phyloP scores from a whole-genome alignment of 2,113 vertebrate species.

The Heptranchias perlo region DNA sequence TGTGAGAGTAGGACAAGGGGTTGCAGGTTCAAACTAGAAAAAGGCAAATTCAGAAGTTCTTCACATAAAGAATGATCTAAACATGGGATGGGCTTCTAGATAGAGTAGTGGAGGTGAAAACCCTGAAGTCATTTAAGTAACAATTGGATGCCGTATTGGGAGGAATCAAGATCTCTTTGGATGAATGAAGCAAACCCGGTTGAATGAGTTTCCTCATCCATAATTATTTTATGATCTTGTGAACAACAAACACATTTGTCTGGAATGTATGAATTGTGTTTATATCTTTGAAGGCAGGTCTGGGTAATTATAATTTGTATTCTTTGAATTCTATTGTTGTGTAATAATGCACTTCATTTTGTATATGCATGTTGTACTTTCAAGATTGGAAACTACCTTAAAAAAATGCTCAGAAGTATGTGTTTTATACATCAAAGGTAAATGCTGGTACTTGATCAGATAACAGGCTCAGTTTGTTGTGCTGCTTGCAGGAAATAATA shows the following conservation, averaged over 20 bases:
- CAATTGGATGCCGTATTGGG: no score
- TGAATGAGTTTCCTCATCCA: not conserved
- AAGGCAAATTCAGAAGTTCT: no score
- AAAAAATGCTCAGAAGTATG: not conserved
- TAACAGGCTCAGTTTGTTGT: not conserved
- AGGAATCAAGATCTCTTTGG: no score
- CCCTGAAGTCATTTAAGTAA: no score
- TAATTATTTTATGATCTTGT: not conserved
- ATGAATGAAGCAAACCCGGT: no score
- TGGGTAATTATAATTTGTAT: not conserved
- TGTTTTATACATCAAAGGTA: not conserved
- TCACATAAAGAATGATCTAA: no score
- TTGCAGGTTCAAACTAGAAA: not conserved
- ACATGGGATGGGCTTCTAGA: no score
- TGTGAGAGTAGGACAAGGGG: not conserved
- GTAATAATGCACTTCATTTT: not conserved
- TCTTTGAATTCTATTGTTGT: not conserved
- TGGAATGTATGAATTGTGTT: not conserved
- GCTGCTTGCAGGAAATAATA: not conserved
- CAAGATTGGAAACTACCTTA: not conserved
- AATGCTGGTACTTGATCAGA: not conserved
- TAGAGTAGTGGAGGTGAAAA: no score
- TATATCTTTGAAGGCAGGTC: not conserved
- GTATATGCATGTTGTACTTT: not conserved
- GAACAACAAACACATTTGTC: not conserved